Evolutionary conservation across 2,113 vertebrate genomes (phyloP), one percentile per base, ranked within the genome.

Genomic region (Etheostoma cragini): DNA sequence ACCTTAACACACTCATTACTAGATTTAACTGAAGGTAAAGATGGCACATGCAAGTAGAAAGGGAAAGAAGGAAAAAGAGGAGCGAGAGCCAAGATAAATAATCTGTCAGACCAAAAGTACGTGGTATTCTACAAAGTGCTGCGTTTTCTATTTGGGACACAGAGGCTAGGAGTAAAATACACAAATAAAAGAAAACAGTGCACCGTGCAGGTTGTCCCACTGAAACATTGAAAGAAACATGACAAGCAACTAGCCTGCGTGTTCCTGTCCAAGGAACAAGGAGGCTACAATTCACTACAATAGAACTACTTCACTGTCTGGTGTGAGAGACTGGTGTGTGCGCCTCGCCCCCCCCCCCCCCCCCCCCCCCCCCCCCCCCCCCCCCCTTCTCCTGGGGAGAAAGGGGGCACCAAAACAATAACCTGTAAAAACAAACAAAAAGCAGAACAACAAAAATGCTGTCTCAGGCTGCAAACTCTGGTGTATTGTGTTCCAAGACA

Each of bases 371-470:
- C 8, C 19, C 50, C 52, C 49, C 35, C 15, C 46, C 26, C 15
- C 46, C 8, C 19, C 50, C 52, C 49, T n/a, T n/a, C n/a, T n/a
- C n/a, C n/a, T n/a, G n/a, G n/a, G n/a, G n/a, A n/a, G n/a, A n/a
- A n/a, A n/a, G n/a, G n/a, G n/a, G n/a, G n/a, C 72, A 62, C 50
- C 19, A 45, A 42, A 72, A 62, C 14, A 75, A 71, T 67, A 82
- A 83, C 62, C 76, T 63, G 21, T 45, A 13, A 76, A 67, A 54
- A 67, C 15, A 52, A 71, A 79, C 33, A 84, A 62, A 85, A 68
- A 68, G 47, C 82, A 72, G 16, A 73, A 57, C 33, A 70, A 80
- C 50, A 72, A 75, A 93, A 88, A 63, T 82, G 80, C 89, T 80
- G 84, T 83, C 42, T 86, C 86, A 85, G 58, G 67, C 76, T 75